These are phyloP conservation scores for Gnathonemus longibarbis DNA, from an alignment of 2,113 vertebrate genomes.

Conservation along the genomic window DNA sequence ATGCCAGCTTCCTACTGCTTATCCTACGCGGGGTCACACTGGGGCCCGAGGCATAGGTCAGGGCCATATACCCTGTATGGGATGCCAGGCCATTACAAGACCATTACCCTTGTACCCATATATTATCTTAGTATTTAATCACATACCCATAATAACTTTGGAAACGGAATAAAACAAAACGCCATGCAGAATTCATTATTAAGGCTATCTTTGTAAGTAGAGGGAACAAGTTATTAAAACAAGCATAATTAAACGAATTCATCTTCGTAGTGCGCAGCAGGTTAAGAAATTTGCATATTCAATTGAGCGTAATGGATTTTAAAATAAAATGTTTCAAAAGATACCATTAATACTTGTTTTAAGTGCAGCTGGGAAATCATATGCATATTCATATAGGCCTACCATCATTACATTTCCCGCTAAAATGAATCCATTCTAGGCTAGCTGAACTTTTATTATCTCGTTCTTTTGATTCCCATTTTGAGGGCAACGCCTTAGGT, in stretches of 20 bases:
- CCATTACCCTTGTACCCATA: neutral
- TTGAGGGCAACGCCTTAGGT: neutral
- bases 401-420: neutral
- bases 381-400: constrained; percentile 8
- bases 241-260: neutral
- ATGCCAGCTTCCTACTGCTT: neutral
- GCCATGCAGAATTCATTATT: neutral
- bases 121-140: neutral
- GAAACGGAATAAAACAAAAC: neutral
- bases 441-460: neutral
- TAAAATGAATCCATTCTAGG: neutral
- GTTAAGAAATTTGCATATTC: neutral
- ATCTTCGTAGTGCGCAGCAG: neutral
- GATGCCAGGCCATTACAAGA: neutral
- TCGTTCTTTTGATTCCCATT: neutral
- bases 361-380: neutral
- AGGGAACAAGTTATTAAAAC: neutral
- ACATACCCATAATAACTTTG: neutral
- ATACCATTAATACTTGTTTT: neutral
- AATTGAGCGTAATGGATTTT: neutral
- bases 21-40: neutral
- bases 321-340: neutral
- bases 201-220: neutral
- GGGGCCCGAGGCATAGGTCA: neutral
- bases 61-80: neutral